Conservation (phyloP, 2,797 vertebrate genomes). For the Coracias cyanogaster region DNA sequence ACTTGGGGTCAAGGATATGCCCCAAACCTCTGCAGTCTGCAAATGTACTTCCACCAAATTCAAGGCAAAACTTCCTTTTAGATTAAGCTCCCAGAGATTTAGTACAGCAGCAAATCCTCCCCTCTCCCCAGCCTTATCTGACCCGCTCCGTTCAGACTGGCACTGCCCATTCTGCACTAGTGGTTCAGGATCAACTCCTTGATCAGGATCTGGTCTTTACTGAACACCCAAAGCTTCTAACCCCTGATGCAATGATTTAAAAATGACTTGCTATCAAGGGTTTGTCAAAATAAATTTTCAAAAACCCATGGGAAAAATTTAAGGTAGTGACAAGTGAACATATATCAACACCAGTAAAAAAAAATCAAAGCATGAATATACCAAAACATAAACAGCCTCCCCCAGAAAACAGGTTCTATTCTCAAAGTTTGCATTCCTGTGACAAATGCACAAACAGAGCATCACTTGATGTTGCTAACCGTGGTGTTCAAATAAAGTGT, state of each 20-base stretch:
- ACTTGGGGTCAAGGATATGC: accelerated
- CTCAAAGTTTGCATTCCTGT: background rate
- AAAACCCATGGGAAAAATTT: background rate
- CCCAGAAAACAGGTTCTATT: background rate
- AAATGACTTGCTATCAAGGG: background rate
- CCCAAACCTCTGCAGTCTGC: background rate
- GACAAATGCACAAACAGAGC: constrained; percentile 18
- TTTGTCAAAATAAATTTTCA: constrained; percentile 13
- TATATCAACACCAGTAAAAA: background rate
- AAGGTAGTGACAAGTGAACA: background rate
- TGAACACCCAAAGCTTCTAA: background rate
- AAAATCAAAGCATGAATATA: background rate
- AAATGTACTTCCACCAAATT: background rate
- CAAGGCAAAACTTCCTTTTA: background rate
- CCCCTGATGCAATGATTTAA: background rate
- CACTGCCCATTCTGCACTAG: background rate
- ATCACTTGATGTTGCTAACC: background rate
- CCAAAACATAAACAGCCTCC: background rate
- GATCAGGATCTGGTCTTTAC: background rate
- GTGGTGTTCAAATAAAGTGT: background rate
- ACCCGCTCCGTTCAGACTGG: background rate
- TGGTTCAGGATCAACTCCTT: background rate
- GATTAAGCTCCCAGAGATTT: background rate
- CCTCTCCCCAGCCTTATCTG: background rate
- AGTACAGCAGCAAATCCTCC: background rate